Evolutionary conservation across 2,113 vertebrate species (phyloP).

Genomic region (Catharus fuscescens): DNA sequence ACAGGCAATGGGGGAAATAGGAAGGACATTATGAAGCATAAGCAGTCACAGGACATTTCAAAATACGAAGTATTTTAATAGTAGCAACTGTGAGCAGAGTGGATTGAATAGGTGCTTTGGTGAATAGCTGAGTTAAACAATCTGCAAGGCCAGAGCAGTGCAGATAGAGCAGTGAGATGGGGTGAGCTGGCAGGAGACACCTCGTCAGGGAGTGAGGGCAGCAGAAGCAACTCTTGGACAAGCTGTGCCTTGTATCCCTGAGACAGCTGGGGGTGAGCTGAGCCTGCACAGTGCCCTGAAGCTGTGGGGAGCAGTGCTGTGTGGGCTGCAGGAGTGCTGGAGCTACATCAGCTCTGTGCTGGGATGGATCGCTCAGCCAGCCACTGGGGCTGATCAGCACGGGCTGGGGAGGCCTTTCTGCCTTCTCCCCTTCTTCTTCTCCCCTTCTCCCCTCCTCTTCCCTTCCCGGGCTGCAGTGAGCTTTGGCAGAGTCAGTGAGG

Average conservation of each 20-base stretch:
- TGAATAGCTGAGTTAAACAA: not conserved
- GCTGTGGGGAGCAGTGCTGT: not conserved
- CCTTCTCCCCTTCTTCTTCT: too few relatives aligned
- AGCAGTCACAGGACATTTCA: not conserved
- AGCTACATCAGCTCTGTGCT: not conserved
- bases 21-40: not conserved
- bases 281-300: fast-evolving
- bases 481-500: not conserved
- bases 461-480: not conserved
- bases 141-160: not conserved
- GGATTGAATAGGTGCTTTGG: not conserved
- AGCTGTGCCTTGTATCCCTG: not conserved
- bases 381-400: not conserved
- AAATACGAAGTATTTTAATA: not conserved
- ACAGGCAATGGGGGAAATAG: not conserved
- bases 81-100: not conserved
- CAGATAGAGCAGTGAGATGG: not conserved
- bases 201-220: not conserved
- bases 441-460: not conserved
- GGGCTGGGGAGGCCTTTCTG: not conserved
- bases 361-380: fast-evolving
- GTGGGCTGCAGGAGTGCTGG: not conserved
- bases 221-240: not conserved
- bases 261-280: not conserved
- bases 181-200: not conserved